Base-by-base conservation (phyloP, 2,888 invertebrate genomes). In the Sepiola atlantica region DNA sequence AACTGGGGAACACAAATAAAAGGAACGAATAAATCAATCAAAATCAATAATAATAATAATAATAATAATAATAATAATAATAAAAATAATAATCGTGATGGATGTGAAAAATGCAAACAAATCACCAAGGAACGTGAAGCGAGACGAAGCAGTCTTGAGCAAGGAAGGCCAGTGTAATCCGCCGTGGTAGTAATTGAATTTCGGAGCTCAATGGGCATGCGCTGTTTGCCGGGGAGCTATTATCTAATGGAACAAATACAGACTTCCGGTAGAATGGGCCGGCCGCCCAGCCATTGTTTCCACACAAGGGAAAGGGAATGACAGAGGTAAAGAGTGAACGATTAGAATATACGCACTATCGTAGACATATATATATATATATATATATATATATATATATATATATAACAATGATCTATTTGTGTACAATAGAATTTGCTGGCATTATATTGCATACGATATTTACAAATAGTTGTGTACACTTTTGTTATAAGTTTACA, bases 191-290 rank as follows among this genome's bases (percentile, higher is more conserved):
- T 77, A 77, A 77, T 77, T 77, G 77, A 77, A 77, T 77, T 77
- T 77, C 77, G n/a, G 77, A 77, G 77, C 77, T 77, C 77, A 77
- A 77, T 77, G 77, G 77, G 77, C 77, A 77, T 77, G 77, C 77
- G 77, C 77, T 77, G 77, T 77, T 77, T 77, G 77, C 77, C 32
- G 77, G n/a, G n/a, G 77, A 77, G 77, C 77, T 77, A 77, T 77
- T 77, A 77, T 77, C 77, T 77, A 77, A 77, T 77, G 77, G 77
- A 77, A 77, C 77, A 77, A 77, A 77, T 77, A 77, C 77, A n/a
- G 32, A 77, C 77, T 77, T 77, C 77, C 77, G 77, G 77, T 77
- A 77, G 77, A 77, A 77, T n/a, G 77, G 77, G 77, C 77, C 32
- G 12, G n/a, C 77, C n/a, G 77, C 77, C 77, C 77, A 77, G 77